Base-by-base conservation (phyloP, 2,113 vertebrate species). In the Promerops cafer region DNA sequence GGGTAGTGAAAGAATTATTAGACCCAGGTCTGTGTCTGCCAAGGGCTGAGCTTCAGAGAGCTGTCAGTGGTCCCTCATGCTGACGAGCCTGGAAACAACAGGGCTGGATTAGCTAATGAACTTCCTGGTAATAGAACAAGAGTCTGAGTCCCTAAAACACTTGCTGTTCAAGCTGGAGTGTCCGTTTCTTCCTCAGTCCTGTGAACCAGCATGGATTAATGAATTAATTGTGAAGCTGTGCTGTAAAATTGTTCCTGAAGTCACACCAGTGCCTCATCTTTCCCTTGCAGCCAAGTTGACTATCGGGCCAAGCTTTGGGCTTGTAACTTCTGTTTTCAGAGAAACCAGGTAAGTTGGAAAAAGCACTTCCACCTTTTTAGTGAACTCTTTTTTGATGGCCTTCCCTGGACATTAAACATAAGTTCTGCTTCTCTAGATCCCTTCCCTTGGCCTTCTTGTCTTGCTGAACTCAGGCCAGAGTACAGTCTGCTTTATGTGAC, bases 261-360 rank as follows among this genome's bases (percentile, higher is more conserved):
- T 40, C 83, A 37, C 18, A 47, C n/a, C 50, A 86, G 26, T 8
- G 18, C 16, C 57, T 90, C 69, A 13, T 61, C 37, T 91, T 76
- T 71, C 95, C 20, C 71, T 97, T 96, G 74, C 96, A 99, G 99
- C 96, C 99, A 99, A 85, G 98, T 99, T 80, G 99, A 99, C 98
- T 99, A 98, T 97, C 98, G 98, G 97, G 99, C 99, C 94, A 99
- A 99, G 97, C 98, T 99, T 95, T 99, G 99, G 99, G 99, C 99
- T 26, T 99, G 99, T 96, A 99, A 99, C 97, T 99, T 99, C 98
- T 99, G 99, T 97, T 99, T 99, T 95, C 99, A 99, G 96, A 99
- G 99, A 95, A 99, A 99, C 92, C 99, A 99, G 90, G 99, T 99
- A 91, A 96, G 98, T 84, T 82, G 93, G 75, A 77, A 69, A 94